Base-by-base conservation (phyloP, 2,888 invertebrate genomes). In the Penaeus monodon region DNA sequence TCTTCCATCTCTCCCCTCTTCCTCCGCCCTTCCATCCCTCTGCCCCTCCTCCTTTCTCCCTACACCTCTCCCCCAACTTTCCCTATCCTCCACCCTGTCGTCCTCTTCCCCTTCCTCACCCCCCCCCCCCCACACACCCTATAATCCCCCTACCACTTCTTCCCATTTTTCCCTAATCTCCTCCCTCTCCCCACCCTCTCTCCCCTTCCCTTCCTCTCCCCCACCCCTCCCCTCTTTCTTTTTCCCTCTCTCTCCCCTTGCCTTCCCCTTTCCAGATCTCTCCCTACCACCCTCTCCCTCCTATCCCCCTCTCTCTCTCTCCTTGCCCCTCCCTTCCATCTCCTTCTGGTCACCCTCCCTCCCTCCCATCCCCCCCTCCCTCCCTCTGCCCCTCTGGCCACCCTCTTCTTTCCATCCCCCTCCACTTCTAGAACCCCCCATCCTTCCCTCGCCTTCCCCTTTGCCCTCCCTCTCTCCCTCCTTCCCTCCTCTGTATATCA, bases 321-420 rank as follows among this genome's bases (percentile, higher is more conserved):
- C 57, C 14, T 1, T 10, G 0, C 2, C 14, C 57, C 12, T 17
- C 17, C 17, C 1, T 2, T 2, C 17, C 1, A 0, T 14, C 10
- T 1, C 0, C 57, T 2, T 14, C 3, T 2, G 38, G 38, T 1
- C n/a, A 0, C n/a, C 81, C 14, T 4, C 33, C 74, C 70, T 8
- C 17, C 10, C 64, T 6, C 66, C n/a, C 29, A 70, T 8, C 4
- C 29, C 74, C 44, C 3, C 4, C 10, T 0, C 20, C 74, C 20
- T 17, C 12, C 20, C 24, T 24, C 29, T 2, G 2, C 8, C 20
- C 20, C 1, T 24, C 20, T 22, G 17, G 8, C 4, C 17, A 12
- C 10, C 10, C 29, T 0, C 4, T 20, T 4, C 44, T 2, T 14
- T 17, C 10, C 29, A 33, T 29, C 29, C 1, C 12, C 14, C 57